A percentile compares a stretch with the other conserved stretches of the same genome.
These are phyloP conservation scores for Drosophila glabriapex DNA, from an alignment of 2,888 invertebrate genomes.

Conservation along the genomic window DNA sequence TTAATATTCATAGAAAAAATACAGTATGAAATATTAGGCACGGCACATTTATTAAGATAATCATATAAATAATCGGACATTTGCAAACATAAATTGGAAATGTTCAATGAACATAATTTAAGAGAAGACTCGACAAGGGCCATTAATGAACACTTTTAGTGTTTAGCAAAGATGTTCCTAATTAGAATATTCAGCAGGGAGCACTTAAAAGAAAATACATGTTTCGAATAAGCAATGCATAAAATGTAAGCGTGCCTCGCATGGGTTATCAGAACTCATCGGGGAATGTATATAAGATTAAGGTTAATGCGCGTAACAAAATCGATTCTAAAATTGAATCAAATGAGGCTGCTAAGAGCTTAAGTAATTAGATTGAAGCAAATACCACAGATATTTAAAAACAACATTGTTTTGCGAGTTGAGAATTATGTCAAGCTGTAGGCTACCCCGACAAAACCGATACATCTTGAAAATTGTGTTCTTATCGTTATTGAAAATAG, in stretches of 20 bases:
- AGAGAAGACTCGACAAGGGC: background rate
- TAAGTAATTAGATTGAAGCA: background rate
- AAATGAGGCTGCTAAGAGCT: background rate
- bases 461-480: background rate
- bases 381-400: background rate
- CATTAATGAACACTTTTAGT: background rate
- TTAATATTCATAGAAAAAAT: background rate
- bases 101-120: background rate
- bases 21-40: background rate
- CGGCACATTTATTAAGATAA: background rate
- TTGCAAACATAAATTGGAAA: background rate
- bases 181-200: background rate
- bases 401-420: background rate
- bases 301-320: background rate
- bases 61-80: background rate
- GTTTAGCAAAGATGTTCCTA: background rate
- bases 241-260: background rate
- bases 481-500: background rate
- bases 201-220: background rate
- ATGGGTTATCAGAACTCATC: background rate
- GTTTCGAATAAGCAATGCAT: background rate
- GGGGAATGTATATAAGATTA: background rate
- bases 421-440: background rate
- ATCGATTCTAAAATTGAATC: background rate
- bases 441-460: background rate